Evolutionary conservation across 2,888 invertebrate genomes (phyloP).

Genomic region (Drosophila hamatofila): DNA sequence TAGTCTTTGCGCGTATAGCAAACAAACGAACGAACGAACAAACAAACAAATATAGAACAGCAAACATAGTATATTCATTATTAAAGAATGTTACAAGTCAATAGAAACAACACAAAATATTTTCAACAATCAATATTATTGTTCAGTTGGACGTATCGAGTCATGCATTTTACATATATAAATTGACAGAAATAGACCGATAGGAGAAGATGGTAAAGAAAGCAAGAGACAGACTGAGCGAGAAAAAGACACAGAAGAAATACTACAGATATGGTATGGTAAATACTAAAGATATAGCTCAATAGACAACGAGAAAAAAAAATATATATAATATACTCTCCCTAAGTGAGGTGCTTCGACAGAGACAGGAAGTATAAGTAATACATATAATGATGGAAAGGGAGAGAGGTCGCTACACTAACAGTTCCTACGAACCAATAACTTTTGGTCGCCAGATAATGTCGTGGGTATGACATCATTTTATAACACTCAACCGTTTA

Average conservation of each 20-base stretch:
- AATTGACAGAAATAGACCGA: slow-evolving; percentile 4
- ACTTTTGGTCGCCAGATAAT: slow-evolving; percentile 4
- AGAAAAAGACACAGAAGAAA: slow-evolving; percentile 25
- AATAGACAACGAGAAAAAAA: no score
- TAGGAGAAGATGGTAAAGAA: neutral
- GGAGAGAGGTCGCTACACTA: neutral
- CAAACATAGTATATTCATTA: slow-evolving; percentile 47
- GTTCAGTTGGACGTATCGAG: slow-evolving; percentile 21
- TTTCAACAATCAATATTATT: slow-evolving; percentile 4
- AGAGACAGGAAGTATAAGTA: no score
- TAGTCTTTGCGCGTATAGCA: slow-evolving; percentile 19
- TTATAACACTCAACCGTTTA: slow-evolving; percentile 25
- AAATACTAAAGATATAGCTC: no score
- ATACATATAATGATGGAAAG: no score
- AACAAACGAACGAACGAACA: slow-evolving; percentile 18
- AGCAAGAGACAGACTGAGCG: slow-evolving; percentile 16
- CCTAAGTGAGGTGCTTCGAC: no score
- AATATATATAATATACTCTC: no score
- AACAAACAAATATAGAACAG: slow-evolving; percentile 21
- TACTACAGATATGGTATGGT: neutral
- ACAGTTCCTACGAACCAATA: slow-evolving; percentile 4
- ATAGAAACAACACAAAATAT: slow-evolving; percentile 9
- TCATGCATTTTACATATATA: slow-evolving; percentile 54
- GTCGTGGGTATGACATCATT: slow-evolving; percentile 18
- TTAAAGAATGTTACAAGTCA: slow-evolving; percentile 16